Conservation (phyloP, 2,113 vertebrate species). For the Psittacula cyanocephala region DNA sequence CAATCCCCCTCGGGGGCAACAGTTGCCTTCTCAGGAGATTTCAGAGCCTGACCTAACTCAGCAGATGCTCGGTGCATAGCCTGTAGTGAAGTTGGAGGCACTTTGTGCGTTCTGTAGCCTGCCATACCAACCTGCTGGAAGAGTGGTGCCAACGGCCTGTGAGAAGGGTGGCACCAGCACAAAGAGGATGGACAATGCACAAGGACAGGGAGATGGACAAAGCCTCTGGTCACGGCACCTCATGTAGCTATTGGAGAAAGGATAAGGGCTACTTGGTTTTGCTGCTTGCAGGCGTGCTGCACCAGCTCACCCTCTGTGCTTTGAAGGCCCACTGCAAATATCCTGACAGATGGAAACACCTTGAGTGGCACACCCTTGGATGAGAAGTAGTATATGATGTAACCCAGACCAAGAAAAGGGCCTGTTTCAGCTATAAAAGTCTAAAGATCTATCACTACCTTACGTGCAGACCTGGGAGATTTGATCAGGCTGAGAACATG, state of each 20-base stretch:
- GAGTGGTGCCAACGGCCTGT: background rate
- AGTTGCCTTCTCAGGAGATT: background rate
- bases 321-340: background rate
- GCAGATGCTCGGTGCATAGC: constrained; percentile 45
- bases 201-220: background rate
- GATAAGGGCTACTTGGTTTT: background rate
- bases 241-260: background rate
- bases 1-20: background rate
- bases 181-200: accelerated
- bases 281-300: background rate
- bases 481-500: background rate
- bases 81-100: constrained; percentile 61
- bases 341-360: background rate
- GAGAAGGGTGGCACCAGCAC: background rate
- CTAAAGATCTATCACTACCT: background rate
- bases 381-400: background rate
- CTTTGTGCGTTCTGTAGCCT: constrained; percentile 54
- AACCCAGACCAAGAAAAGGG: background rate
- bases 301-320: background rate
- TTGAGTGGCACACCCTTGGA: background rate
- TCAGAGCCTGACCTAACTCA: background rate
- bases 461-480: constrained; percentile 2
- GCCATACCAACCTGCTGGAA: background rate
- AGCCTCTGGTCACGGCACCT: background rate
- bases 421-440: background rate